Conservation (phyloP, 2,797 vertebrate genomes). For the Phylloscopus collybita region DNA sequence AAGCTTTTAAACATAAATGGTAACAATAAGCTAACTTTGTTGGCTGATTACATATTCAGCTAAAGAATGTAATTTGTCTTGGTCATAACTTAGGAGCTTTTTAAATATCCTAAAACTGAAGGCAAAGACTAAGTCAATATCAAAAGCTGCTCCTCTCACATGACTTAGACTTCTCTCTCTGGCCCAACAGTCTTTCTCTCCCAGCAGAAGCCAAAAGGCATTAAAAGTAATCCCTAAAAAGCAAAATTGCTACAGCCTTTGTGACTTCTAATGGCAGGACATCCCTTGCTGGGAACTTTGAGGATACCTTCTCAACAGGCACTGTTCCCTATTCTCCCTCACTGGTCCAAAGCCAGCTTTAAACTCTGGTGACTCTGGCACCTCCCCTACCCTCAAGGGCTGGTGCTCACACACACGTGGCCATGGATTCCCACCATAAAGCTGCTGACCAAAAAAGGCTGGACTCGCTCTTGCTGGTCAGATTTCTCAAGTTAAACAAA, state of each 20-base stretch:
- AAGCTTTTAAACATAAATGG: not conserved
- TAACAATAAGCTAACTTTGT: not conserved
- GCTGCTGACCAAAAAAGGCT: not conserved
- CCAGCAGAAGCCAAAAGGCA: not conserved
- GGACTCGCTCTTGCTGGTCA: not conserved
- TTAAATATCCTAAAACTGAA: not conserved
- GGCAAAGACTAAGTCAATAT: not conserved
- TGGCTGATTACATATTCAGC: not conserved
- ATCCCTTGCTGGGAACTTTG: not conserved
- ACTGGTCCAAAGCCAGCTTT: not conserved
- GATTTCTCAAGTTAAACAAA: not conserved
- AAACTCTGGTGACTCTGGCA: not conserved
- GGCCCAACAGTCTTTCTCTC: not conserved
- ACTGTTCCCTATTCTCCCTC: not conserved
- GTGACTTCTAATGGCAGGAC: not conserved
- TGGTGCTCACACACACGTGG: accelerated
- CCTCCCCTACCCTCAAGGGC: too few relatives aligned
- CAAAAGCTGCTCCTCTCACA: not conserved
- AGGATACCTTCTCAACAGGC: not conserved
- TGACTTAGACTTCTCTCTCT: not conserved
- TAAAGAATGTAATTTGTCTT: not conserved
- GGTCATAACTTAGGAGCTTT: not conserved
- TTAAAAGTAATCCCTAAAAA: not conserved
- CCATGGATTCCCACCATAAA: not conserved
- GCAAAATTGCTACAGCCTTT: not conserved